Percentiles rank a stretch among this genome's conserved stretches.
Conservation (phyloP, 2,888 invertebrate species). For the Dasypogon diadema region DNA sequence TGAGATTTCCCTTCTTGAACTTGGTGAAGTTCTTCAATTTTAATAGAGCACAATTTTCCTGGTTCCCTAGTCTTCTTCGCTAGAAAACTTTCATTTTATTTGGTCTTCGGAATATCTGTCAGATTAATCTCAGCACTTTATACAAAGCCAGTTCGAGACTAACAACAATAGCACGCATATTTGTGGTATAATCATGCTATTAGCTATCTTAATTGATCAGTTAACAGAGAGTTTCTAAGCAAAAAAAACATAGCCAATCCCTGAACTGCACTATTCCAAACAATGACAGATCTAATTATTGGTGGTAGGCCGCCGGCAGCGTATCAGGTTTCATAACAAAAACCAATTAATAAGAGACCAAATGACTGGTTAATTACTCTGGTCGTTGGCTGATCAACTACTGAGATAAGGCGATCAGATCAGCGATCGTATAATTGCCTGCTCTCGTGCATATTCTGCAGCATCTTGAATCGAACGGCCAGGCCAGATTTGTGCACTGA, state of each 20-base stretch:
- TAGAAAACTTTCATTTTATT: no score
- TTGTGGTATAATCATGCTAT: no score
- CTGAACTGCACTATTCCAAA: background rate
- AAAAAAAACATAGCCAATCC: conserved; percentile 28
- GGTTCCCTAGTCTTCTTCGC: no score
- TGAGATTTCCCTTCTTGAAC: no score
- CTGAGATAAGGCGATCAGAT: conserved; percentile 31
- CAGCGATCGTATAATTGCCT: conserved; percentile 33
- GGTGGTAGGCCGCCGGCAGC: conserved; percentile 17
- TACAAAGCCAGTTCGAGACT: no score
- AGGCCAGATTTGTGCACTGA: conserved; percentile 26
- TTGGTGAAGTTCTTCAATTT: no score
- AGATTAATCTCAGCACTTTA: no score
- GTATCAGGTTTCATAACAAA: conserved; percentile 50
- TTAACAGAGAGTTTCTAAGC: background rate
- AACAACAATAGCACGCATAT: no score
- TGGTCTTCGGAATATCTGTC: no score
- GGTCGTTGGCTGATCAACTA: conserved; percentile 36
- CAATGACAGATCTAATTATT: conserved; percentile 46
- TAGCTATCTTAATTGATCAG: conserved; percentile 43
- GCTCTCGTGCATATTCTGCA: conserved; percentile 7
- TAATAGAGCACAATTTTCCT: no score
- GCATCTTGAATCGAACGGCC: background rate
- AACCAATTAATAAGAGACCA: conserved; percentile 55
- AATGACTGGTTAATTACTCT: conserved; percentile 56